Conservation (phyloP, 2,113 vertebrate genomes). For the Gymnogyps californianus region DNA sequence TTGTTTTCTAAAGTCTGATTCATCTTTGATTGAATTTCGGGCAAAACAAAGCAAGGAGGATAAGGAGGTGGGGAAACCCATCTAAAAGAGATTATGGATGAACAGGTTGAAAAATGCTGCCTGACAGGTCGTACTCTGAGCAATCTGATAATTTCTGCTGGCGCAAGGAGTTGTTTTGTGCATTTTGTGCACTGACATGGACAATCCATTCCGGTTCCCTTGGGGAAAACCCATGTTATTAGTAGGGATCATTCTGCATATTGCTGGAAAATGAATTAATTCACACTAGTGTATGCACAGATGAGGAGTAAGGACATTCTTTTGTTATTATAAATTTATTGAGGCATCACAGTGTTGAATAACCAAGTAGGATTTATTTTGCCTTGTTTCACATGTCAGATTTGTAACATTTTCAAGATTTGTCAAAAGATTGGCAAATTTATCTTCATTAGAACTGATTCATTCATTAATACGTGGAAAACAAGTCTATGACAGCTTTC, state of each 20-base stretch:
- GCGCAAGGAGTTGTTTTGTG: not conserved
- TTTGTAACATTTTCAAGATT: not conserved
- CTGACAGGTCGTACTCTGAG: slow-evolving; percentile 34
- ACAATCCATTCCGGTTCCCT: not conserved
- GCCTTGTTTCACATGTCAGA: not conserved
- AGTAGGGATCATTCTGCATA: not conserved
- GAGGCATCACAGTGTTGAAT: not conserved
- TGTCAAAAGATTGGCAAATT: not conserved
- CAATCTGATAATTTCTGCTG: not conserved
- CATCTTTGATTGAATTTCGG: slow-evolving; percentile 83
- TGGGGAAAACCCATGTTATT: not conserved
- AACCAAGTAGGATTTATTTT: not conserved
- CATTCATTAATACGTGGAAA: not conserved
- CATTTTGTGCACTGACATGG: not conserved
- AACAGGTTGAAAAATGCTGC: slow-evolving; percentile 60
- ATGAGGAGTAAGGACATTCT: not conserved
- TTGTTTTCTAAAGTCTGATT: slow-evolving; percentile 80
- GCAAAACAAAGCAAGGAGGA: slow-evolving; percentile 70
- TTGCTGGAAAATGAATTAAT: not conserved
- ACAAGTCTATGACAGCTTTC: not conserved
- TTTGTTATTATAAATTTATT: not conserved
- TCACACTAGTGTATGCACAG: not conserved
- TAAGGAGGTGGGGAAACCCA: slow-evolving; percentile 61
- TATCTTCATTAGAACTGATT: not conserved
- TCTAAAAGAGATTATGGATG: slow-evolving; percentile 54